These are phyloP conservation scores for Idaea biselata DNA, from an alignment of 2,888 invertebrate genomes.

Conservation along the genomic window DNA sequence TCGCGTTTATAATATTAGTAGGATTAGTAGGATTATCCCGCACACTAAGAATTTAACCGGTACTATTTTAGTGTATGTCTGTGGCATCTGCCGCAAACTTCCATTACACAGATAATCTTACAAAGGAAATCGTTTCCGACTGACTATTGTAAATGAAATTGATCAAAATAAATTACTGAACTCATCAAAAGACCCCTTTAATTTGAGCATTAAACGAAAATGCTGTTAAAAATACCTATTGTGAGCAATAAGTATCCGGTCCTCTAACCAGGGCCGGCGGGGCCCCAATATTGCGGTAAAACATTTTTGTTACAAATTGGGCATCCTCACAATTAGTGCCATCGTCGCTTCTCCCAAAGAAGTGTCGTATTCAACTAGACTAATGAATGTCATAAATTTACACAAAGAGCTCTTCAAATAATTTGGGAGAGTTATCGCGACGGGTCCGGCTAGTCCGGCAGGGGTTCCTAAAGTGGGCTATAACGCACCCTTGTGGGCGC, in stretches of 20 bases:
- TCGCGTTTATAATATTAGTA: no score
- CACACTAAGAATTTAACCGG: no score
- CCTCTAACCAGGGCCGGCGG: conserved; percentile 17
- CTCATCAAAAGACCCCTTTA: conserved; percentile 20
- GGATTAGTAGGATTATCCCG: no score
- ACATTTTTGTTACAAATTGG: conserved; percentile 64
- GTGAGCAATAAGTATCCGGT: not conserved
- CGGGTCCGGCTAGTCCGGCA: conserved; percentile 34
- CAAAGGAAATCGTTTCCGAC: not conserved
- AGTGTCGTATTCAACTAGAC: conserved; percentile 69
- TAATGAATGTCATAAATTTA: conserved; percentile 70
- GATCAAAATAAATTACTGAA: not conserved
- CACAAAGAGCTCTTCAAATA: conserved; percentile 57
- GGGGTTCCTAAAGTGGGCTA: no score
- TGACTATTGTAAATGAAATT: not conserved
- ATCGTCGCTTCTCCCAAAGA: conserved; percentile 62
- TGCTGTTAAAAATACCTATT: conserved; percentile 22
- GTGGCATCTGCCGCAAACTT: no score
- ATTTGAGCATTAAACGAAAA: conserved; percentile 21
- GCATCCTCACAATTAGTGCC: conserved; percentile 67
- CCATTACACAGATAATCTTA: not conserved
- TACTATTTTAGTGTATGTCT: no score
- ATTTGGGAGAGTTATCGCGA: conserved; percentile 53
- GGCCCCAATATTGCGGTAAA: conserved; percentile 40
- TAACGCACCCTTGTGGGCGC: no score